Conservation (phyloP, 2,113 vertebrate genomes). For the Cepphus grylle region DNA sequence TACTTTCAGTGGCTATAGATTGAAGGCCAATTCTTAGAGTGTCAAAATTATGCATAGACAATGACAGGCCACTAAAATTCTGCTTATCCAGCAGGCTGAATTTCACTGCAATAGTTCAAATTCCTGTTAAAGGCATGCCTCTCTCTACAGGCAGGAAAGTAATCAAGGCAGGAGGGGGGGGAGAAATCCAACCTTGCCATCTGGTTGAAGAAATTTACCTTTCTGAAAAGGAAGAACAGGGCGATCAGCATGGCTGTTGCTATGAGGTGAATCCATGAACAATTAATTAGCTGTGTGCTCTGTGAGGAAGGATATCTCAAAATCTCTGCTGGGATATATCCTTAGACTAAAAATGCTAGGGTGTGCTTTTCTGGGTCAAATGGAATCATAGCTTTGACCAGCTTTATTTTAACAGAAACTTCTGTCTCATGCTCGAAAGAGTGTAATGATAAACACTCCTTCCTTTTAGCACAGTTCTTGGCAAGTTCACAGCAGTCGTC, state of each 20-base stretch:
- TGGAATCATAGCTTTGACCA: background rate
- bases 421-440: background rate
- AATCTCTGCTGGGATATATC: background rate
- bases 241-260: background rate
- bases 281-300: background rate
- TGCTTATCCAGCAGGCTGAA: background rate
- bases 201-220: background rate
- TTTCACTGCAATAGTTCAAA: background rate
- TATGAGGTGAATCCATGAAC: background rate
- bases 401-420: background rate
- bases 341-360: background rate
- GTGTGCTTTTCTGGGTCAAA: background rate
- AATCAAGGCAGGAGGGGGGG: background rate
- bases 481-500: conserved; percentile 4
- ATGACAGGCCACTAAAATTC: background rate
- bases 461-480: conserved; percentile 1
- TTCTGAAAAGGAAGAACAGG: background rate
- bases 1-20: background rate
- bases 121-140: background rate
- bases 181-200: background rate
- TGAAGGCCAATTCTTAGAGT: background rate
- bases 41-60: background rate
- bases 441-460: background rate
- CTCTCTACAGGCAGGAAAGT: background rate
- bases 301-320: background rate